These are phyloP conservation scores for Thunnus thynnus DNA, from an alignment of 2,113 vertebrate species.

Conservation along the genomic window DNA sequence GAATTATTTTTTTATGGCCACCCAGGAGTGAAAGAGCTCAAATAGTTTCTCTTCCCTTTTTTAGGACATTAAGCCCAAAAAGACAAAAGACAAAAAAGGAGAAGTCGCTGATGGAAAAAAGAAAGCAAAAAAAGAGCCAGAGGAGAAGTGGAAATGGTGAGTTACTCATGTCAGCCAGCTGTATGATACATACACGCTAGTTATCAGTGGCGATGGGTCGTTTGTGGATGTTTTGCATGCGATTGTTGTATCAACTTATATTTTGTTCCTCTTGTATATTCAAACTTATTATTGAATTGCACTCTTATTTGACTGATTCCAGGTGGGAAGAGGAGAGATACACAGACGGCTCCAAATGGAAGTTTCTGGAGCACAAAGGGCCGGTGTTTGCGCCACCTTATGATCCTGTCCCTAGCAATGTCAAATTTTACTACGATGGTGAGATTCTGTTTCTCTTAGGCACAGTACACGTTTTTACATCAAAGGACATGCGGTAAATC, in stretches of 20 bases:
- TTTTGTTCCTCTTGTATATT: neutral
- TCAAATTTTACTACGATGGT: conserved; percentile 98
- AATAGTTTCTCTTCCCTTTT: conserved; percentile 53
- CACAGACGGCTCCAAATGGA: conserved; percentile 97
- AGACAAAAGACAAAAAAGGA: conserved; percentile 92
- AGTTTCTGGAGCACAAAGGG: conserved; percentile 98
- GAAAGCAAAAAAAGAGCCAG: conserved; percentile 96
- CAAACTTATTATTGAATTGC: neutral
- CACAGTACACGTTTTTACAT: neutral
- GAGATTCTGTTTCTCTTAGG: conserved; percentile 48
- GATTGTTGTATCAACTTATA: neutral
- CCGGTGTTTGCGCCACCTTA: conserved; percentile 97
- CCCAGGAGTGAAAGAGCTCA: neutral
- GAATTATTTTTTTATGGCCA: neutral
- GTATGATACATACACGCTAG: neutral
- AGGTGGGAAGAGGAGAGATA: conserved; percentile 99
- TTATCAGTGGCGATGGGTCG: neutral
- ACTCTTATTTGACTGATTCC: conserved; percentile 53
- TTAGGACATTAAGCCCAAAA: conserved; percentile 91
- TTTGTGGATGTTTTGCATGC: neutral
- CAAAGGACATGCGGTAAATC: neutral
- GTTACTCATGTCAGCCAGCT: conserved; percentile 21
- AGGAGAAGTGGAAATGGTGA: conserved; percentile 99
- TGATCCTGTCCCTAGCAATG: conserved; percentile 92
- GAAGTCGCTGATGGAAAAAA: conserved; percentile 90